Evolutionary conservation across 2,113 vertebrate species (phyloP), one percentile per base, ranked within the genome.

Genomic region (Corydoras maculifer): DNA sequence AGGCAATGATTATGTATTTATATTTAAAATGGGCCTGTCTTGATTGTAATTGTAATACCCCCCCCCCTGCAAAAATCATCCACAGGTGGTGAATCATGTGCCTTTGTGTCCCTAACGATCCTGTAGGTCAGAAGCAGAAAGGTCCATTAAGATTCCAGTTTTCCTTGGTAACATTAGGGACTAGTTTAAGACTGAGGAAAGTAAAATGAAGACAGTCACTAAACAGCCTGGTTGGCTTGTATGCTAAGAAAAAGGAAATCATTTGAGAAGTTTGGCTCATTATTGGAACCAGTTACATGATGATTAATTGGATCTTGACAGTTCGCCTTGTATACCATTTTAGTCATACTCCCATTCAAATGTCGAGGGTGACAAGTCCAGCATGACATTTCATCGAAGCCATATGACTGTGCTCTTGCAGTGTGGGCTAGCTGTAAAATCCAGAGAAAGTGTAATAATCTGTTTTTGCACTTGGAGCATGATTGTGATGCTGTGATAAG

Each of bases 261-360:
- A 53, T 8, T 53, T 53, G 51, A 12, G 9, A 10, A 51, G 7
- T 51, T 53, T 2, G 9, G 51, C 13, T 53, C 5, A 53, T 53
- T 53, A 12, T 53, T 3, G 51, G 51, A 12, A 14, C 3, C 51
- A 14, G 10, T 18, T 2, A 62, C 58, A 53, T 51, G 32, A 13
- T 53, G 48, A 15, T 6, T 1, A 43, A 5, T 4, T 43, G 35
- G 35, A 3, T 4, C 54, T 57, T n/a, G 14, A 57, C 54, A 57
- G 54, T 57, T 57, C 9, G 29, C 48, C 63, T 73, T 43, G 25
- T 15, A 25, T 54, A 29, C 7, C 31, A 14, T 3, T 68, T 68
- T 53, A 57, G 30, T 68, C 65, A 68, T 58, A 58, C 65, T 58
- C 54, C 53, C 65, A 35, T 57, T 30, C 30, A 67, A 68, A 68